A percentile compares a stretch with the other conserved stretches of the same genome.
Evolutionary conservation across 2,888 invertebrate genomes (phyloP).

Genomic region (Choreutis nemorana): DNA sequence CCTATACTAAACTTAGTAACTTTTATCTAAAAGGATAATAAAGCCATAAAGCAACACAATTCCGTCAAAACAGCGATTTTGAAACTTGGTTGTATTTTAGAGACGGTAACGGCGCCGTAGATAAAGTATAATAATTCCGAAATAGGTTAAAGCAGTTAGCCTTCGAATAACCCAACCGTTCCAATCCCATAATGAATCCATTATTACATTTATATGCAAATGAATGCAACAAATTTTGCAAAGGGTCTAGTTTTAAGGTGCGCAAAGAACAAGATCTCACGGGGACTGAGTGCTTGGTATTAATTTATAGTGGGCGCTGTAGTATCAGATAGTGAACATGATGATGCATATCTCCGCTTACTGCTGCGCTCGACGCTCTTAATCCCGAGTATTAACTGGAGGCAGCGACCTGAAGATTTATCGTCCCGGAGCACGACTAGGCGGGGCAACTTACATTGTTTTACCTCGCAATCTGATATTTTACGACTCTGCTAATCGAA

Average conservation of each 20-base stretch:
- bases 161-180: constrained; percentile 32
- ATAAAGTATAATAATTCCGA: too few species aligned
- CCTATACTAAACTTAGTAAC: too few species aligned
- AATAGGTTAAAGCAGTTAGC: constrained; percentile 24
- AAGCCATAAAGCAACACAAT: too few species aligned
- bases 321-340: constrained; percentile 18
- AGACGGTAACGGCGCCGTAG: too few species aligned
- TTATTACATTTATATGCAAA: constrained; percentile 42
- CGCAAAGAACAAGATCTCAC: constrained; percentile 3
- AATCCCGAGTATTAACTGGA: constrained; percentile 41
- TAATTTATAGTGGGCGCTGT: constrained; percentile 7
- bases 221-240: constrained; percentile 36
- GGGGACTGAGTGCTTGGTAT: neutral
- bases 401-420: constrained; percentile 40
- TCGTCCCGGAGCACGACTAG: constrained; percentile 28
- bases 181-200: constrained; percentile 39
- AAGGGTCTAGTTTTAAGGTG: constrained; percentile 18
- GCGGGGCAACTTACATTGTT: constrained; percentile 30
- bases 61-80: too few species aligned
- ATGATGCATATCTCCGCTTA: constrained; percentile 39
- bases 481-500: constrained; percentile 18
- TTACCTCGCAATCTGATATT: constrained; percentile 26
- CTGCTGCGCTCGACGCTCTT: constrained; percentile 32
- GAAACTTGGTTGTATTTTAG: too few species aligned
- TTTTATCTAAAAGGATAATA: too few species aligned